Conservation (phyloP, 2,113 vertebrate genomes). For the Pseudonaja textilis region DNA sequence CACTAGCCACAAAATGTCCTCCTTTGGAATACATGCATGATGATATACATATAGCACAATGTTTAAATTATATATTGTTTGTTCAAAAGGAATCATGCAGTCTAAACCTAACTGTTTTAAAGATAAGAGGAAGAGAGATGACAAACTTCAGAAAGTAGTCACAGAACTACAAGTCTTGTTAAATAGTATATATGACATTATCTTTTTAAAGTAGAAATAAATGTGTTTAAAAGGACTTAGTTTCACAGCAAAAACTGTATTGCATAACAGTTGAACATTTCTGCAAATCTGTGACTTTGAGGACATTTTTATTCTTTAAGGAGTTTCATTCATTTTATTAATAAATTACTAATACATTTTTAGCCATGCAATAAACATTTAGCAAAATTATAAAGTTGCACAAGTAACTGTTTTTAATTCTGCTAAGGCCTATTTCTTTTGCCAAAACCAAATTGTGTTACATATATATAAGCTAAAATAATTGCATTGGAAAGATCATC, state of each 20-base stretch:
- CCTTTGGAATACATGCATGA: slow-evolving; percentile 74
- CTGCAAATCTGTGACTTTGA: not conserved
- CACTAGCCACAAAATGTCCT: slow-evolving; percentile 90
- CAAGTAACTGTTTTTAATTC: not conserved
- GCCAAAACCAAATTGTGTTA: not conserved
- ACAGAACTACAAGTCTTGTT: slow-evolving; percentile 5
- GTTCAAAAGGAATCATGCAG: slow-evolving; percentile 31
- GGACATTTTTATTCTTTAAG: not conserved
- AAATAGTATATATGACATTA: not conserved
- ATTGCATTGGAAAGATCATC: not conserved
- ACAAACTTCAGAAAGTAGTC: slow-evolving; percentile 36
- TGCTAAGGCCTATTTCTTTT: not conserved
- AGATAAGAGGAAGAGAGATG: slow-evolving; percentile 19
- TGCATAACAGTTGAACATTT: not conserved
- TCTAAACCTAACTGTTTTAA: slow-evolving; percentile 42
- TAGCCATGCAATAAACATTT: not conserved
- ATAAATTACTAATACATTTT: not conserved
- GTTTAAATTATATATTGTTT: slow-evolving; percentile 5
- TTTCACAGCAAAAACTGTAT: not conserved
- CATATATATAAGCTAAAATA: not conserved
- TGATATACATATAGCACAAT: slow-evolving; percentile 64
- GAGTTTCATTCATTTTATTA: not conserved
- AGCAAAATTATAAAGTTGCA: not conserved
- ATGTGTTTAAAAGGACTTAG: not conserved
- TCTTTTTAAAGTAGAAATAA: not conserved